These are phyloP conservation scores for Solea solea DNA, from an alignment of 2,113 vertebrate species.

Conservation along the genomic window DNA sequence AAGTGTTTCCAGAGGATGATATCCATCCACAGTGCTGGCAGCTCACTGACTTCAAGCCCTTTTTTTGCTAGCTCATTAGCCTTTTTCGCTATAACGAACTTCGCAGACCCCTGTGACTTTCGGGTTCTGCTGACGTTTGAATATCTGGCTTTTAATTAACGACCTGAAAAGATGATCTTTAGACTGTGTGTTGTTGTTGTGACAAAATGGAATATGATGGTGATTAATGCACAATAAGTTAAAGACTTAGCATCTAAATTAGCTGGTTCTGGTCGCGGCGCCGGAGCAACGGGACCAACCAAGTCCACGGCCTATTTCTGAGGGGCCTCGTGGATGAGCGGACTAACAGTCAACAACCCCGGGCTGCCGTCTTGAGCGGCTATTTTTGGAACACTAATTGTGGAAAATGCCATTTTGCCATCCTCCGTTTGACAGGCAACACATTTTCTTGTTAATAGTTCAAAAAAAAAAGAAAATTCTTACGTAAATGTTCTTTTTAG, in stretches of 20 bases:
- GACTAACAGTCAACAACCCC: constrained; percentile 20
- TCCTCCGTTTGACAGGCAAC: neutral
- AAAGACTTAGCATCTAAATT: constrained; percentile 3
- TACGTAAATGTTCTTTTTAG: no score
- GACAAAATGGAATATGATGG: constrained; percentile 7
- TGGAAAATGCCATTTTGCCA: constrained; percentile 29
- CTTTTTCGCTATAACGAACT: constrained; percentile 31
- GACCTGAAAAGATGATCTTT: constrained; percentile 11
- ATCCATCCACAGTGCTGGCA: constrained; percentile 35
- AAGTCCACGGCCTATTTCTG: constrained; percentile 29
- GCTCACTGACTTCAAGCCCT: constrained; percentile 56
- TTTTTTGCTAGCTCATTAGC: constrained; percentile 61
- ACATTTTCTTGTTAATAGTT: constrained; percentile 24
- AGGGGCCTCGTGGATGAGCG: constrained; percentile 7
- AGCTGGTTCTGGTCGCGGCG: constrained; percentile 20
- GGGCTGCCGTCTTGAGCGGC: constrained; percentile 23
- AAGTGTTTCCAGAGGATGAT: constrained; percentile 61
- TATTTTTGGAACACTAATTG: constrained; percentile 37
- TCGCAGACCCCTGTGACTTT: constrained; percentile 16
- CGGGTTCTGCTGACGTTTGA: constrained; percentile 20
- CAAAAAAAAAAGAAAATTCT: neutral
- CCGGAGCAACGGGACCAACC: constrained; percentile 18
- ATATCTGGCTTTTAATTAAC: constrained; percentile 47
- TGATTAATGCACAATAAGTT: constrained; percentile 14
- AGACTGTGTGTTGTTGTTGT: constrained; percentile 8